phyloP scores from a whole-genome alignment of 2,113 vertebrate species.

The Emydocephalus ijimae region DNA sequence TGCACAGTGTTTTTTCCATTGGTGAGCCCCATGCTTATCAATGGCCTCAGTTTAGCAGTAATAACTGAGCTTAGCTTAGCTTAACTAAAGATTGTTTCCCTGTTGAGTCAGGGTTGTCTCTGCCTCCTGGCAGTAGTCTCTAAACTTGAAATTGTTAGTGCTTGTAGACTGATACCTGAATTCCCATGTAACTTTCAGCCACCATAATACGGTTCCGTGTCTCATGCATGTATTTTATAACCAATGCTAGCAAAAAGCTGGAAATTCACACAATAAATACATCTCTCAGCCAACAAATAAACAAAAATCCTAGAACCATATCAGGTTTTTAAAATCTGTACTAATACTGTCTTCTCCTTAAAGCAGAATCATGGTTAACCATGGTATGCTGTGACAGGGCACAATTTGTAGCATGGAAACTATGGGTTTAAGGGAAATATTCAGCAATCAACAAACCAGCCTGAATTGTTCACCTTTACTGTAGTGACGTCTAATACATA shows the following conservation, averaged over 20 bases:
- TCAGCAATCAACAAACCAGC: neutral
- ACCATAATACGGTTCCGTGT: neutral
- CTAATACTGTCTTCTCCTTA: neutral
- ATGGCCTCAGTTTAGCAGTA: neutral
- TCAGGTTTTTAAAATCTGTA: neutral
- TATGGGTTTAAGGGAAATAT: neutral
- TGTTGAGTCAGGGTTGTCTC: neutral
- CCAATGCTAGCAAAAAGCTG: neutral
- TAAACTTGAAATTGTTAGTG: neutral
- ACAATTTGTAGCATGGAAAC: neutral
- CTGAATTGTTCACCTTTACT: neutral
- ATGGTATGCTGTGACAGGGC: neutral
- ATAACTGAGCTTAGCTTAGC: neutral
- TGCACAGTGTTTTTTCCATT: neutral
- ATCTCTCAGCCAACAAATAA: neutral
- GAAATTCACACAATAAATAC: neutral
- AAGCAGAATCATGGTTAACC: neutral
- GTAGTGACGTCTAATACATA: too few relatives aligned
- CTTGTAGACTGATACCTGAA: neutral
- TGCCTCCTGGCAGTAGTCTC: neutral
- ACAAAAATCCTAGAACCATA: neutral
- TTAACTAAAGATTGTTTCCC: neutral
- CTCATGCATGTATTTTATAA: neutral
- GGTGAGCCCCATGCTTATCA: neutral
- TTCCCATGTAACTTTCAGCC: neutral